phyloP scores from a whole-genome alignment of 1,140 invertebrate genomes.

The Drosophila navojoa region DNA sequence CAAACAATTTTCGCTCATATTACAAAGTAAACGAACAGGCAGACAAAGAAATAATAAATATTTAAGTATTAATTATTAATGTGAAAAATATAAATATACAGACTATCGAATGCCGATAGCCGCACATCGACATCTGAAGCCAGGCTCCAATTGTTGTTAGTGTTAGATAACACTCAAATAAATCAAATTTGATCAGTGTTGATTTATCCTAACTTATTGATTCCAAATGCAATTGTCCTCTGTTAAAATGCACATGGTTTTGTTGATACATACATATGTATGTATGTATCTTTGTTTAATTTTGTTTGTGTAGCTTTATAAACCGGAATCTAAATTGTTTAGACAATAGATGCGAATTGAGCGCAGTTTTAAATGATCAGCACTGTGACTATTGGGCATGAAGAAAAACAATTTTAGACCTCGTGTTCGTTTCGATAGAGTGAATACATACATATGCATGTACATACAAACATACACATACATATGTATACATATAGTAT shows the following conservation, averaged over 20 bases:
- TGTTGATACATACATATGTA: too few relatives aligned
- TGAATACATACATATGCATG: conserved; percentile 1
- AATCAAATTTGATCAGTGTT: not conserved
- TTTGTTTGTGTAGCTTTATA: not conserved
- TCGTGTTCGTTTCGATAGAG: conserved; percentile 38
- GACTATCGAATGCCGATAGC: conserved; percentile 2
- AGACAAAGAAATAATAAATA: not conserved
- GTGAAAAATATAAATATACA: not conserved
- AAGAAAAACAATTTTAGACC: conserved; percentile 36
- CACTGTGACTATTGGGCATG: conserved; percentile 25
- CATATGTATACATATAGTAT: conserved; percentile 19
- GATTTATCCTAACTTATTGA: not conserved
- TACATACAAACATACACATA: conserved; percentile 14
- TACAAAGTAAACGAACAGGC: conserved; percentile 3
- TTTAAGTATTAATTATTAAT: conserved; percentile 9
- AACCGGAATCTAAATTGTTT: conserved; percentile 39
- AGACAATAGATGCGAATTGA: conserved; percentile 53
- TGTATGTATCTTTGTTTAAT: not conserved
- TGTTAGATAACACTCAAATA: not conserved
- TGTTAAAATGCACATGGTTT: conserved; percentile 2
- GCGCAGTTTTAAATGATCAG: conserved; percentile 44
- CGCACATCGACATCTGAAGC: conserved; percentile 9
- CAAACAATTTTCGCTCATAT: conserved; percentile 49
- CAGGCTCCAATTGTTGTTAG: not conserved
- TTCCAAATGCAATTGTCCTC: conserved; percentile 7